Percentiles rank a stretch among this genome's conserved stretches.
These are phyloP conservation scores for Gymnorhina tibicen DNA, from an alignment of 2,113 vertebrate genomes.

Conservation along the genomic window DNA sequence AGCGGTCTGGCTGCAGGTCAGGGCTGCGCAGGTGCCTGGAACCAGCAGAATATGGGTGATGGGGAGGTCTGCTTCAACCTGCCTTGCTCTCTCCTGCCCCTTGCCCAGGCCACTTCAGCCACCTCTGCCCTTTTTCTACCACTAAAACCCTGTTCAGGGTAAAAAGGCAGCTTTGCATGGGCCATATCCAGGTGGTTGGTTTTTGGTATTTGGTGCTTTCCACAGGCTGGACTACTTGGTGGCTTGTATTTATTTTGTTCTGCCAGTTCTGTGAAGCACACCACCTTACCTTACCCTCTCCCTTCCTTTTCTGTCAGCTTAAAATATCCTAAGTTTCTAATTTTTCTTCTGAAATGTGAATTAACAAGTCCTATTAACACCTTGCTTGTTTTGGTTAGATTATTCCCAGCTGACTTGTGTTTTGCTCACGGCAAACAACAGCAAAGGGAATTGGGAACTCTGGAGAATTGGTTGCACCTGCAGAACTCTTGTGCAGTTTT, in stretches of 20 bases:
- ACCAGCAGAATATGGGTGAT: fast-evolving
- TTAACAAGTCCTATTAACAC: not conserved
- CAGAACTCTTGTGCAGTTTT: not conserved
- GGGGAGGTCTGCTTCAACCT: not conserved
- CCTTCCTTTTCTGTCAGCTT: not conserved
- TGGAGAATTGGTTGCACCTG: not conserved
- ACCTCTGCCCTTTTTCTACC: not conserved
- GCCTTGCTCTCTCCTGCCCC: not conserved
- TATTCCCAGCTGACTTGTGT: not conserved
- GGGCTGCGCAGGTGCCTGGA: not conserved
- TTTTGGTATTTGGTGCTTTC: not conserved
- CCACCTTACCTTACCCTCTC: not conserved
- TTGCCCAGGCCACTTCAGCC: not conserved
- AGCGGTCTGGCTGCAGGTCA: not conserved
- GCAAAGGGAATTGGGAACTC: not conserved
- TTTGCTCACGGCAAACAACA: not conserved
- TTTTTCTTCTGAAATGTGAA: not conserved
- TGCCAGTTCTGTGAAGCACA: not conserved
- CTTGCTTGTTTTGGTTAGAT: not conserved
- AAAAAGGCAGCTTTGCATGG: not conserved
- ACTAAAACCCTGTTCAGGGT: not conserved
- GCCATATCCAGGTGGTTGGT: not conserved
- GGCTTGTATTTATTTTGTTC: not conserved
- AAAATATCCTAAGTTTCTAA: not conserved
- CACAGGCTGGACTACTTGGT: not conserved